A percentile compares a stretch with the other conserved stretches of the same genome.
These are phyloP conservation scores for Physella acuta DNA, from an alignment of 1,140 invertebrate genomes.

Conservation along the genomic window DNA sequence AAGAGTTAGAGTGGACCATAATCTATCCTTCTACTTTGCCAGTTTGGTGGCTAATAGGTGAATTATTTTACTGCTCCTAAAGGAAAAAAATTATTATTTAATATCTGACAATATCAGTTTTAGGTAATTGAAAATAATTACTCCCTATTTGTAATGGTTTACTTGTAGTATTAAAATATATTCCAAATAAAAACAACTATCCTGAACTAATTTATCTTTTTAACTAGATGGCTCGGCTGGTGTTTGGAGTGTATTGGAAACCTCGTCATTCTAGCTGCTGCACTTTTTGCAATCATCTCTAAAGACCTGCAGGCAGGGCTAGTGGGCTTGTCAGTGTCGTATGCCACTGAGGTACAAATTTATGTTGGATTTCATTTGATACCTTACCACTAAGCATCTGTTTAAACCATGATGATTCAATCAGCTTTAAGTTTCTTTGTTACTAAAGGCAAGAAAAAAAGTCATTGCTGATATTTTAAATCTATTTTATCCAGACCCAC, in stretches of 20 bases:
- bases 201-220: not conserved
- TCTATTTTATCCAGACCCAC: too few relatives aligned
- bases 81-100: not conserved
- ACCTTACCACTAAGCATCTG: not conserved
- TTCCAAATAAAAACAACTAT: too few relatives aligned
- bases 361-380: too few relatives aligned
- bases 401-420: not conserved
- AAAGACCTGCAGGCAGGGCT: constrained; percentile 50
- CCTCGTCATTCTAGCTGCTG: constrained; percentile 61
- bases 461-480: too few relatives aligned
- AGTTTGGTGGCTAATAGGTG: constrained; percentile 50
- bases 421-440: too few relatives aligned
- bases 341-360: constrained; percentile 61
- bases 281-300: constrained; percentile 60
- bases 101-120: not conserved
- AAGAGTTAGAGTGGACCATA: constrained; percentile 59
- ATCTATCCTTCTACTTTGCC: constrained; percentile 54
- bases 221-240: constrained; percentile 79
- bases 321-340: constrained; percentile 61
- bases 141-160: too few relatives aligned
- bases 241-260: constrained; percentile 78
- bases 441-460: too few relatives aligned
- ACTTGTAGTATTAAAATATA: too few relatives aligned
- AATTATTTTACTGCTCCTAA: not conserved
- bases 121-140: too few relatives aligned